Evolutionary conservation across 2,113 vertebrate species (phyloP), one percentile per base, ranked within the genome.

Genomic region (Hystrix brachyura): DNA sequence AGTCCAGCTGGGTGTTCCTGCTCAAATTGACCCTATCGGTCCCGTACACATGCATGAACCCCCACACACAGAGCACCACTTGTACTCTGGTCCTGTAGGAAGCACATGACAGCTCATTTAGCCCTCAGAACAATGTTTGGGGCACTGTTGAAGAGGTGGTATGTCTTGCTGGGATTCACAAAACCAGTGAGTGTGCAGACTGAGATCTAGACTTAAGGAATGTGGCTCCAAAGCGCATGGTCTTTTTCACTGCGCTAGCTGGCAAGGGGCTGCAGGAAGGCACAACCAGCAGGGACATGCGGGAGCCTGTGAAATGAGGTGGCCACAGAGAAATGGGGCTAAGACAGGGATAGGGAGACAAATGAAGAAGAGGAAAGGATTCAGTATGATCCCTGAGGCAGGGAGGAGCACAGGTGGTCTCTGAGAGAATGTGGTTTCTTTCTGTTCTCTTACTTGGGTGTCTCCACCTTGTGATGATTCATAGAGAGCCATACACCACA

Each of bases 101-200:
- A 94, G 62, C 3, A 29, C 18, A 17, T 4, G 15, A 4, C 62
- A 25, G 57, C 1, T 11, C 57, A 2, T 29, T 3, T 29, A 55
- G 17, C 67, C 64, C n/a, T 59, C 60, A 29, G 88, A 38, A 60
- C 34, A 15, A 38, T 14, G 25, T 48, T 15, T 43, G 53, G 25
- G 48, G 27, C 0, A 10, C 17, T 3, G 0, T 13, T 17, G 55
- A 48, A 71, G 29, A 46, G 38, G 59, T 25, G 12, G 0, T 1
- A 0, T 46, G 14, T 91, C 85, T 69, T 25, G 21, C 17, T 60
- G 15, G 0, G 78, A 71, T 9, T 69, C 48, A 19, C n/a, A 79
- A 48, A 84, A 38, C 55, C 46, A 21, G 43, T 8, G 74, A 38
- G 87, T 38, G 7, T 10, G 53, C 1, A 11, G 9, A 21, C 51